Conservation (phyloP, 2,888 invertebrate genomes). For the Drosophila eohydei region DNA sequence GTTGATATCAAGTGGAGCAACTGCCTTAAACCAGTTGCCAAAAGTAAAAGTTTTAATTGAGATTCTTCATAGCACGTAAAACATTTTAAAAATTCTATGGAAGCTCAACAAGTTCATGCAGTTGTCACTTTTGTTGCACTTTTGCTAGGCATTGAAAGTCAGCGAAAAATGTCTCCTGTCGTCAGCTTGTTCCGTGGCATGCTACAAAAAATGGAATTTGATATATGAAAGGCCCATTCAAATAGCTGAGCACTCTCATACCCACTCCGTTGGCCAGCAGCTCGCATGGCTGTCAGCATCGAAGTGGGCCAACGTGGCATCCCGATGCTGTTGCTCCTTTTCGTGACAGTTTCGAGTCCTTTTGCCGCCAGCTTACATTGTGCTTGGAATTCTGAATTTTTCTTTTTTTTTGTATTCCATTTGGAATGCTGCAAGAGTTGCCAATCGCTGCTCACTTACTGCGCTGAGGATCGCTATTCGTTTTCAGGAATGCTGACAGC, state of each 20-base stretch:
- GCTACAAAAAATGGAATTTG: slow-evolving; percentile 14
- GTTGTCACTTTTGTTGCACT: slow-evolving; percentile 14
- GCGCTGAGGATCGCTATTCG: slow-evolving; percentile 35
- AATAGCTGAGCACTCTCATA: slow-evolving; percentile 49
- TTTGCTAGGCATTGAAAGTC: slow-evolving; percentile 25
- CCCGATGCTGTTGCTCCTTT: slow-evolving; percentile 60
- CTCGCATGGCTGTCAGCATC: slow-evolving; percentile 35
- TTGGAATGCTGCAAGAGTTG: slow-evolving; percentile 33
- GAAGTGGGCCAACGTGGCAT: slow-evolving; percentile 44
- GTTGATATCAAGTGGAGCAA: slow-evolving; percentile 19
- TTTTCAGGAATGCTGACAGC: slow-evolving; percentile 26
- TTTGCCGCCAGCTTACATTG: slow-evolving; percentile 49
- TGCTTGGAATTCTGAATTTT: slow-evolving; percentile 19
- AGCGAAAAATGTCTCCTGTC: slow-evolving; percentile 55
- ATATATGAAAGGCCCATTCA: slow-evolving; percentile 39
- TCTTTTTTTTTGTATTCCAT: slow-evolving; percentile 1
- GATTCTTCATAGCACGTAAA: not conserved
- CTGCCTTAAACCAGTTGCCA: slow-evolving; percentile 36
- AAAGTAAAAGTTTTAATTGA: not conserved
- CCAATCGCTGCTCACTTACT: slow-evolving; percentile 53
- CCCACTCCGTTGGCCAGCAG: slow-evolving; percentile 28
- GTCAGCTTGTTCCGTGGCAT: slow-evolving; percentile 41
- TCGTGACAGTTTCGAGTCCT: slow-evolving; percentile 74
- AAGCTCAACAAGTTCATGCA: not conserved
- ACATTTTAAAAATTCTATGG: not conserved